A percentile compares a stretch with the other conserved stretches of the same genome.
Conservation (phyloP, 2,113 vertebrate genomes). For the Cryptomyrus ogoouensis region DNA sequence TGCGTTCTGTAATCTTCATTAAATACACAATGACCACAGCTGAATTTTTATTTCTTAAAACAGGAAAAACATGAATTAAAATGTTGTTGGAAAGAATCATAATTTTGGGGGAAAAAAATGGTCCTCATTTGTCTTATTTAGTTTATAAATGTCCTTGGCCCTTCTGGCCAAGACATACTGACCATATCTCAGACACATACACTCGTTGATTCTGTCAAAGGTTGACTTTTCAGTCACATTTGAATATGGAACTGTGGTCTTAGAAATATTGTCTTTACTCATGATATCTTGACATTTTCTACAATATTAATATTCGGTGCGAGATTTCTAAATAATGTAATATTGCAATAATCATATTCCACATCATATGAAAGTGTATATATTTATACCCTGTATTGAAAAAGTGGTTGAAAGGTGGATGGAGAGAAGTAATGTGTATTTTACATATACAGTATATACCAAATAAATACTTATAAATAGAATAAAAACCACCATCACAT, state of each 20-base stretch:
- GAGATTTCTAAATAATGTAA: neutral
- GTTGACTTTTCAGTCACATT: neutral
- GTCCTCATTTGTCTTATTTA: neutral
- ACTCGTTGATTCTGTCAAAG: neutral
- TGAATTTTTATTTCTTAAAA: neutral
- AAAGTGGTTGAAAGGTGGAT: neutral
- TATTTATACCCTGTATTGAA: neutral
- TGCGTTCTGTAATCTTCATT: neutral
- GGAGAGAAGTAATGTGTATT: neutral
- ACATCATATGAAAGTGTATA: neutral
- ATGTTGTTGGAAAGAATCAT: neutral
- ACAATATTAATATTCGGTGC: neutral
- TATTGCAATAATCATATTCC: neutral
- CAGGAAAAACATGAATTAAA: neutral
- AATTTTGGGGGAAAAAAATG: neutral
- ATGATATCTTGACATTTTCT: neutral
- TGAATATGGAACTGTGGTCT: neutral
- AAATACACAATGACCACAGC: neutral
- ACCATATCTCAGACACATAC: neutral
- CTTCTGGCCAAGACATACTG: neutral
- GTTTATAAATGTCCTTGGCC: neutral
- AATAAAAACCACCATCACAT: neutral
- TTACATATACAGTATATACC: neutral
- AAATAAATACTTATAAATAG: neutral
- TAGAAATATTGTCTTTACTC: constrained; percentile 3